phyloP scores from a whole-genome alignment of 1,140 invertebrate genomes.

The Reticulitermes speratus region DNA sequence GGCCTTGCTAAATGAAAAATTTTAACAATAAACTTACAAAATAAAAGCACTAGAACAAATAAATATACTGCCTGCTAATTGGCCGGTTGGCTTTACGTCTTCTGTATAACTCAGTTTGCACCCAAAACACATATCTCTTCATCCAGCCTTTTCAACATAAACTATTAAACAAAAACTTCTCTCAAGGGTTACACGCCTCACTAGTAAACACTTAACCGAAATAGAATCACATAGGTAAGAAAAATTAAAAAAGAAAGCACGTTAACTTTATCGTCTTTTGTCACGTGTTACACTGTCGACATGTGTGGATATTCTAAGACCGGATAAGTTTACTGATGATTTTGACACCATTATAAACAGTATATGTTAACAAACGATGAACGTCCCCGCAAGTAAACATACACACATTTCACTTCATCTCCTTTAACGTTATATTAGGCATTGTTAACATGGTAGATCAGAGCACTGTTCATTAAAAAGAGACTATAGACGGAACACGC shows the following conservation, averaged over 20 bases:
- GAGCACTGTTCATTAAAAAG: not conserved
- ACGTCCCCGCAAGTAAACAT: not conserved
- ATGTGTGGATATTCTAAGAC: not conserved
- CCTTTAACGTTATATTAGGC: not conserved
- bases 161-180: not conserved
- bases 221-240: not conserved
- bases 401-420: not conserved
- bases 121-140: not conserved
- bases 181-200: not conserved
- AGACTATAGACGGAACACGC: not conserved
- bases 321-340: not conserved
- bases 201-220: not conserved
- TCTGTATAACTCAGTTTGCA: not conserved
- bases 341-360: too few species aligned
- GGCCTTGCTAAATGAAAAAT: not conserved
- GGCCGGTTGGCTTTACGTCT: not conserved
- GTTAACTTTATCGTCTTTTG: not conserved
- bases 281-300: not conserved
- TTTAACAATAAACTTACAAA: not conserved
- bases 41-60: not conserved
- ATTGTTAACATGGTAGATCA: not conserved
- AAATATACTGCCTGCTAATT: not conserved
- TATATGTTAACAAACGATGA: too few species aligned
- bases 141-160: not conserved
- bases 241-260: not conserved